Percentiles rank a stretch among this genome's conserved stretches.
Evolutionary conservation across 2,888 invertebrate species (phyloP).

Genomic region (Cynaeus angustus): DNA sequence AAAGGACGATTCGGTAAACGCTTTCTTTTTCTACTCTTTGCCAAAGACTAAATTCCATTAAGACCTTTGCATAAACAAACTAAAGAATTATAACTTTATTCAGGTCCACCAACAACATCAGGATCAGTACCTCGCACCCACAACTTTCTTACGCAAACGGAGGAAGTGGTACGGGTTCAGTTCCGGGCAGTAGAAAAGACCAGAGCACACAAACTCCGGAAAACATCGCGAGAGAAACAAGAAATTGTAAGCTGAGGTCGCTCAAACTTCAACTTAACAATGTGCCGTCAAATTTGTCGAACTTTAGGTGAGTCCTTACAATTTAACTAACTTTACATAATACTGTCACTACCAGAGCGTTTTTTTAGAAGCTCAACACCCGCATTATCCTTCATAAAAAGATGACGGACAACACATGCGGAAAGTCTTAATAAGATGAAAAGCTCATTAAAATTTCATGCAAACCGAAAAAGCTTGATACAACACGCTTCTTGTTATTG

Average conservation of each 20-base stretch:
- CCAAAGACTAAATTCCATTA: background rate
- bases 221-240: constrained; percentile 81
- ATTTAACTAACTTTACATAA: no score
- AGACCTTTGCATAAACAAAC: background rate
- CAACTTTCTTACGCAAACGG: constrained; percentile 78
- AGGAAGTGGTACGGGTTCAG: constrained; percentile 55
- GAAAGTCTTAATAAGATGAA: constrained; percentile 9
- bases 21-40: constrained; percentile 12
- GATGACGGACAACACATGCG: constrained; percentile 15
- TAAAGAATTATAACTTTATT: background rate
- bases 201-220: constrained; percentile 83
- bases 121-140: constrained; percentile 75
- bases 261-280: constrained; percentile 78
- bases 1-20: constrained; percentile 26
- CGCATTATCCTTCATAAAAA: constrained; percentile 13
- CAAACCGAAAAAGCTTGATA: background rate
- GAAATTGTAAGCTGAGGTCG: constrained; percentile 75
- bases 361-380: background rate
- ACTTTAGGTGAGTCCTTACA: constrained; percentile 72
- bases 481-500: background rate
- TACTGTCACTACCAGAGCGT: background rate
- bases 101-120: constrained; percentile 71
- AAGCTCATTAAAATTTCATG: constrained; percentile 9
- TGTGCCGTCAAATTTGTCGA: constrained; percentile 76
- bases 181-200: constrained; percentile 73